Conservation (phyloP, 1,140 invertebrate species). For the Lerema accius region DNA sequence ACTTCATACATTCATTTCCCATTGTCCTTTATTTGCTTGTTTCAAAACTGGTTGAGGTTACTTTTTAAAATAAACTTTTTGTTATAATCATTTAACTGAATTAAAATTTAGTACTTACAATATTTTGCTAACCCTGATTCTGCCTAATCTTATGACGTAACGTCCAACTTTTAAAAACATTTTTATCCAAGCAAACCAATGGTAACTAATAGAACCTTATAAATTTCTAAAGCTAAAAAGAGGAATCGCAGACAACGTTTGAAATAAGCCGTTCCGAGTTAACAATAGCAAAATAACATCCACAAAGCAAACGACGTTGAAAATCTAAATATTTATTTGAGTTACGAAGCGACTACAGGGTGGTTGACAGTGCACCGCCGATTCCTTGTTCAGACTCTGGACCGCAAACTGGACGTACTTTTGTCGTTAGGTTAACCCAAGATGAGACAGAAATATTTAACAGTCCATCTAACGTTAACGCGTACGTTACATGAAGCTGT, state of each 20-base stretch:
- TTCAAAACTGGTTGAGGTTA: too few relatives aligned
- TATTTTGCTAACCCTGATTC: too few relatives aligned
- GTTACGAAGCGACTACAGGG: constrained; percentile 38
- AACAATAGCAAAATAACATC: constrained; percentile 51
- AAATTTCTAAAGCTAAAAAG: constrained; percentile 26
- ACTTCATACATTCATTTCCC: too few relatives aligned
- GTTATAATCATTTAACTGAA: too few relatives aligned
- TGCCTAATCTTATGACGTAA: too few relatives aligned
- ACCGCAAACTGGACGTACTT: constrained; percentile 46
- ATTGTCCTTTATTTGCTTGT: too few relatives aligned
- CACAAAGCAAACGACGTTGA: constrained; percentile 24
- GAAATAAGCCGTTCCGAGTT: constrained; percentile 39
- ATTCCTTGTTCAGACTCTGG: constrained; percentile 40
- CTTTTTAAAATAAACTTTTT: too few relatives aligned
- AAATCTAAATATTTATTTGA: constrained; percentile 52
- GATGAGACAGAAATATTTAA: constrained; percentile 48
- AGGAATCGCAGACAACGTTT: constrained; percentile 22
- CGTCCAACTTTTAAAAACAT: too few relatives aligned
- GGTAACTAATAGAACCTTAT: constrained; percentile 19
- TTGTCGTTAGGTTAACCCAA: constrained; percentile 41
- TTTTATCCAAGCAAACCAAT: not conserved
- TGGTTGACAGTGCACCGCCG: constrained; percentile 38
- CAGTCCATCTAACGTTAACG: constrained; percentile 34
- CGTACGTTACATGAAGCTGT: constrained; percentile 18
- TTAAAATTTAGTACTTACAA: too few relatives aligned